Conservation (phyloP, 2,888 invertebrate genomes). For the Leptopilina myrica region DNA sequence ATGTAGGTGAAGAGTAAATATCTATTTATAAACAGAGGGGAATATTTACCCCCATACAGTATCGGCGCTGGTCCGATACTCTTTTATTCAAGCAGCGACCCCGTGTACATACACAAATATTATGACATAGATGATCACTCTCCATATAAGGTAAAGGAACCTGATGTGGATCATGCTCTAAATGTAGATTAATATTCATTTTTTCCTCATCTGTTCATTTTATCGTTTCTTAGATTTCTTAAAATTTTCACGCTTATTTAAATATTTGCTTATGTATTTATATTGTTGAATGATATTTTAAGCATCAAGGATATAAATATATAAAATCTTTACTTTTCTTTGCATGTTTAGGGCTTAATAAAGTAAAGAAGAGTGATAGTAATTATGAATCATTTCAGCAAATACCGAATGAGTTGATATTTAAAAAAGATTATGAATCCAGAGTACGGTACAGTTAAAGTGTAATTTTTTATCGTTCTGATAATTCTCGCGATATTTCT, state of each 20-base stretch:
- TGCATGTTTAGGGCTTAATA: no score
- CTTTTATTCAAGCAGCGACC: constrained; percentile 47
- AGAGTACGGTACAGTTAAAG: no score
- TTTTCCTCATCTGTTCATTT: background rate
- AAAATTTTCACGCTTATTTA: background rate
- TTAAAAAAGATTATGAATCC: no score
- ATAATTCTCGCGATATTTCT: no score
- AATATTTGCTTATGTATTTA: background rate
- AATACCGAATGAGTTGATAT: no score
- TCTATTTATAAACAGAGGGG: constrained; percentile 72
- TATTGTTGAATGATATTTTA: background rate
- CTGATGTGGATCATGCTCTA: constrained; percentile 12
- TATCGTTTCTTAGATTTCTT: background rate
- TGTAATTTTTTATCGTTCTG: no score
- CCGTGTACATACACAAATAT: constrained; percentile 40
- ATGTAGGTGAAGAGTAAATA: constrained; percentile 74
- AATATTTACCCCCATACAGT: constrained; percentile 54
- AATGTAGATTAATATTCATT: background rate
- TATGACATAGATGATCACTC: constrained; percentile 34
- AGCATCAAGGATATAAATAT: background rate
- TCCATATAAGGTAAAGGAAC: constrained; percentile 18
- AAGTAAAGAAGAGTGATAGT: no score
- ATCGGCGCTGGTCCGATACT: constrained; percentile 19
- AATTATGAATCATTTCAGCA: no score
- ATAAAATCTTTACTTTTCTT: no score